Conservation (phyloP, 2,888 invertebrate genomes). For the Rhimphoctona megacephalus region DNA sequence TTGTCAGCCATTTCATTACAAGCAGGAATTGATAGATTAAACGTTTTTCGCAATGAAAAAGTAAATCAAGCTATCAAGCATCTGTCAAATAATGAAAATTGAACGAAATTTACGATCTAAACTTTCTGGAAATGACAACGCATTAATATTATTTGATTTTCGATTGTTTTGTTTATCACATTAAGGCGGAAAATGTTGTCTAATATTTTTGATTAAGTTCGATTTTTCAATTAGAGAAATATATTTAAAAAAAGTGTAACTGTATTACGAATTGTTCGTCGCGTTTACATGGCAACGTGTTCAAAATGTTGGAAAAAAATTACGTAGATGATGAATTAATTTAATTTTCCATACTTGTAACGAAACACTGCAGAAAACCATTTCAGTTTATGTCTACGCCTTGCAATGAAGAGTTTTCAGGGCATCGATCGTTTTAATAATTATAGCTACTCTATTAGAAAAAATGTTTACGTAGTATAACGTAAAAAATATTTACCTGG, state of each 20-base stretch:
- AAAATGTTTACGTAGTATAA: background rate
- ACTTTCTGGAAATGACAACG: background rate
- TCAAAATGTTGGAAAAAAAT: background rate
- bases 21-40: background rate
- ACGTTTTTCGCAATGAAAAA: background rate
- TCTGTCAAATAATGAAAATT: background rate
- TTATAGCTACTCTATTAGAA: background rate
- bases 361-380: background rate
- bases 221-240: background rate
- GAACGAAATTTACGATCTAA: background rate
- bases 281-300: background rate
- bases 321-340: background rate
- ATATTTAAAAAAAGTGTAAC: background rate
- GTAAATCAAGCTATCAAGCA: background rate
- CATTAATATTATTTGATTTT: background rate
- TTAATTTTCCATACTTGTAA: background rate
- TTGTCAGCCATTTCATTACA: background rate
- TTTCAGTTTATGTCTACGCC: background rate
- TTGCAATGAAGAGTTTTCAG: background rate
- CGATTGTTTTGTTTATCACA: background rate
- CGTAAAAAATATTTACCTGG: constrained; percentile 45
- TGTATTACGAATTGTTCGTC: background rate
- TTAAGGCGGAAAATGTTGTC: background rate
- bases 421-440: background rate
- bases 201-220: background rate